Conservation (phyloP, 1,140 invertebrate genomes). For the Papilio glaucus region DNA sequence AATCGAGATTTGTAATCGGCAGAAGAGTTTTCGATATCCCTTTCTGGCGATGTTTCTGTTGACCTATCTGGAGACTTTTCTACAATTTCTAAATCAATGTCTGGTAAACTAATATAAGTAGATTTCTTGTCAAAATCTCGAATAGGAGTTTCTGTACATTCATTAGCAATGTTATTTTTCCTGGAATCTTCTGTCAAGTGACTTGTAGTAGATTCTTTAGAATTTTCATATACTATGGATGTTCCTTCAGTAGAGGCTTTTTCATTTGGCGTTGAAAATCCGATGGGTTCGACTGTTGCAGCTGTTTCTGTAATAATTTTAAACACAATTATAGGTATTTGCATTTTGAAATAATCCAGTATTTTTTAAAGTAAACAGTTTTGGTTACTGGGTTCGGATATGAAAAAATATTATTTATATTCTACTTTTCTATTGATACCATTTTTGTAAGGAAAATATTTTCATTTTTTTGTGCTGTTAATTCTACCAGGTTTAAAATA, state of each 20-base stretch:
- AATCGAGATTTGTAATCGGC: conserved; percentile 79
- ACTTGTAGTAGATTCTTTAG: conserved; percentile 21
- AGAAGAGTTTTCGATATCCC: conserved; percentile 50
- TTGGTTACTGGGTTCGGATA: no score
- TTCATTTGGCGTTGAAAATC: background rate
- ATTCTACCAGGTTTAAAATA: no score
- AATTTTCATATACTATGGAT: background rate
- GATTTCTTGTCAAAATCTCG: conserved; percentile 54
- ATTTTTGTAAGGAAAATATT: no score
- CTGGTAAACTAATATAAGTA: conserved; percentile 68
- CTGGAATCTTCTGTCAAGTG: background rate
- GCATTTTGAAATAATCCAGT: background rate
- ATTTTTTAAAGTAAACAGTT: no score
- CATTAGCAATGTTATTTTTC: background rate
- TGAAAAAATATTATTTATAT: no score
- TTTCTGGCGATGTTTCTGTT: conserved; percentile 54
- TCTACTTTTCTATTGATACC: no score
- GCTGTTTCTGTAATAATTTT: conserved; percentile 50
- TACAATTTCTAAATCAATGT: conserved; percentile 76
- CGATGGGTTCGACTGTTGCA: conserved; percentile 21
- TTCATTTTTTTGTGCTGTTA: no score
- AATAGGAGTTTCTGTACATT: conserved; percentile 35
- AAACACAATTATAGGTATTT: conserved; percentile 16
- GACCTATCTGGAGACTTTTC: conserved; percentile 58
- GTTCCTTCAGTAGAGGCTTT: background rate